Conservation (phyloP, 2,113 vertebrate genomes). For the Hyla sarda region DNA sequence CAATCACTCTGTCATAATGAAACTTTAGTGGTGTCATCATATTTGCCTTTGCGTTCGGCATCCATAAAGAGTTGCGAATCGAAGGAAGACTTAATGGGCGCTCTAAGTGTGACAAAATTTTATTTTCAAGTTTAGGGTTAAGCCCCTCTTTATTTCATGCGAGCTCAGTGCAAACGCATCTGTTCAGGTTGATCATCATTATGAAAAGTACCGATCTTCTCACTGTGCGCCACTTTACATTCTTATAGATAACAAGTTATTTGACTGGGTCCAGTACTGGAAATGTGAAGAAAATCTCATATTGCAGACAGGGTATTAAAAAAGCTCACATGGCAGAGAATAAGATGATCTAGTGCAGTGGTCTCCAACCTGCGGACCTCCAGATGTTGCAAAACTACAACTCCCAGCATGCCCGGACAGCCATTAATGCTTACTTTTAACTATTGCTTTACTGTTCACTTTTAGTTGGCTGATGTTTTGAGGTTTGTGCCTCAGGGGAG, state of each 20-base stretch:
- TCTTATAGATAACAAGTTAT: background rate
- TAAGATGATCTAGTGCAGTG: background rate
- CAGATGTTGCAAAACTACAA: too few relatives aligned
- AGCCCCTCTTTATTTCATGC: background rate
- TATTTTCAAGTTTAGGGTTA: background rate
- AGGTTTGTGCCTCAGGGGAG: too few relatives aligned
- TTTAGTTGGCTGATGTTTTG: too few relatives aligned
- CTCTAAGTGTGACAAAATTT: slow-evolving; percentile 12
- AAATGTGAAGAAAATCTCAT: background rate
- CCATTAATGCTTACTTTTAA: too few relatives aligned
- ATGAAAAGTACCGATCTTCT: background rate
- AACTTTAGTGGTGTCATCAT: slow-evolving; percentile 66
- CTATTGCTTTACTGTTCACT: too few relatives aligned
- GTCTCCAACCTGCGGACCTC: too few relatives aligned
- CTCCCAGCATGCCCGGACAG: too few relatives aligned
- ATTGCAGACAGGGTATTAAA: background rate
- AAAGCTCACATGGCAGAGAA: background rate
- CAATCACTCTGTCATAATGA: slow-evolving; percentile 68
- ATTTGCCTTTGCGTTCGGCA: slow-evolving; percentile 72
- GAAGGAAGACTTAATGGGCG: background rate
- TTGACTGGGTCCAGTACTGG: background rate
- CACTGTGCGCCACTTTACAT: background rate
- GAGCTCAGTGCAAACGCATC: background rate
- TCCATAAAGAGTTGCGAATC: slow-evolving; percentile 28
- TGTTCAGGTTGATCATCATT: background rate